Evolutionary conservation across 2,888 invertebrate species (phyloP).

Genomic region (Eilema griseolum): DNA sequence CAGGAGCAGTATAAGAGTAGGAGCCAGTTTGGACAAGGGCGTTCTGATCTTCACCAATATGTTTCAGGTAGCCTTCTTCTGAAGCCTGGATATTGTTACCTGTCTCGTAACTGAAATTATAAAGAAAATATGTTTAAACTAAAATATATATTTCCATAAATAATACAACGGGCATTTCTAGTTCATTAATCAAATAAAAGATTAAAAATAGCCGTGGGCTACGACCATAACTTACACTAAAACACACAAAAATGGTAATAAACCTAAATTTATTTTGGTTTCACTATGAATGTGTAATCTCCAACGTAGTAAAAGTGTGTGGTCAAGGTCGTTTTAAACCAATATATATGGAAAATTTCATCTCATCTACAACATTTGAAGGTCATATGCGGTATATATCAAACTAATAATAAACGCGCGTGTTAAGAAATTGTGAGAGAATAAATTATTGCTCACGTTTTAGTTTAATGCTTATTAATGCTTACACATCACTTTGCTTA

Average conservation of each 20-base stretch:
- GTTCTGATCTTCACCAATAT: constrained; percentile 89
- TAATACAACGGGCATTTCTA: not conserved
- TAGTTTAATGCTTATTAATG: not conserved
- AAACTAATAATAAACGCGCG: not conserved
- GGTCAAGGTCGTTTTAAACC: constrained; percentile 39
- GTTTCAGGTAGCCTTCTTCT: constrained; percentile 92
- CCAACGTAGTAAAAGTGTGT: constrained; percentile 30
- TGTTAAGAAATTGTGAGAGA: constrained; percentile 6
- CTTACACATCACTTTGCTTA: not conserved
- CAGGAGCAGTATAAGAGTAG: constrained; percentile 93
- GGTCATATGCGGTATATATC: constrained; percentile 6
- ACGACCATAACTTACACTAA: not conserved
- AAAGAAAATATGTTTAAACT: not conserved
- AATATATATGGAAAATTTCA: constrained; percentile 13
- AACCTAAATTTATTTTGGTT: constrained; percentile 2
- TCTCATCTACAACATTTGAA: constrained; percentile 11
- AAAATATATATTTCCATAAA: not conserved
- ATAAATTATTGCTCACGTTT: not conserved
- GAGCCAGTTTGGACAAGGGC: constrained; percentile 93
- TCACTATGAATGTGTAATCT: constrained; percentile 13
- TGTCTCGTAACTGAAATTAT: constrained; percentile 91
- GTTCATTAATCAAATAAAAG: not conserved
- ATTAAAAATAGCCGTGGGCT: not conserved
- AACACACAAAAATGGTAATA: not conserved
- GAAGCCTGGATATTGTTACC: constrained; percentile 93